phyloP scores from a whole-genome alignment of 2,888 invertebrate species.

The Papilio demoleus region DNA sequence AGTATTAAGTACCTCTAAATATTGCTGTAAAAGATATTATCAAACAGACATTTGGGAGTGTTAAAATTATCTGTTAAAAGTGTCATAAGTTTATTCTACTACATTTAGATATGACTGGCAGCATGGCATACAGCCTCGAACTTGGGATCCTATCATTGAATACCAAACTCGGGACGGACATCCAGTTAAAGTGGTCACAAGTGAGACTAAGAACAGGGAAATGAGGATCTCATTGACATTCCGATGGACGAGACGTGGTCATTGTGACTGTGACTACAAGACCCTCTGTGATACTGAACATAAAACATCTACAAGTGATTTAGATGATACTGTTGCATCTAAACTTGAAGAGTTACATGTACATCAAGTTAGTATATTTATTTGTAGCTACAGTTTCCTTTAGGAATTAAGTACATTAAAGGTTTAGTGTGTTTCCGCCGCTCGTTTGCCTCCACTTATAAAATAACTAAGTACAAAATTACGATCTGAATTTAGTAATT shows the following conservation, averaged over 20 bases:
- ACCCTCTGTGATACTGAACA: constrained; percentile 86
- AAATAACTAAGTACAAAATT: too few relatives aligned
- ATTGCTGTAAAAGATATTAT: too few relatives aligned
- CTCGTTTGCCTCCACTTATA: too few relatives aligned
- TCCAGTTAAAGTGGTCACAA: constrained; percentile 58
- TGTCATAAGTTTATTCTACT: too few relatives aligned
- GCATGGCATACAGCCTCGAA: constrained; percentile 94
- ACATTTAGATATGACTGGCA: constrained; percentile 91
- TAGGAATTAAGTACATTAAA: not conserved
- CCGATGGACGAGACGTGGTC: constrained; percentile 82
- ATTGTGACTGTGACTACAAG: constrained; percentile 86
- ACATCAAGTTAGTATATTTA: constrained; percentile 81
- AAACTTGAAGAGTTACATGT: constrained; percentile 90
- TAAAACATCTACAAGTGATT: constrained; percentile 47
- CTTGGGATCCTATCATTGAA: constrained; percentile 86
- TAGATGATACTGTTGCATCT: constrained; percentile 81
- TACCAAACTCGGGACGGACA: constrained; percentile 65
- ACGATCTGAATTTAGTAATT: too few relatives aligned
- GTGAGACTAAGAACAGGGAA: constrained; percentile 55
- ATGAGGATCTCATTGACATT: constrained; percentile 94
- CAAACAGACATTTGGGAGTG: too few relatives aligned
- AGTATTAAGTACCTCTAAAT: too few relatives aligned
- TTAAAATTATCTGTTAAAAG: too few relatives aligned
- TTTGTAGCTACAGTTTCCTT: too few relatives aligned
- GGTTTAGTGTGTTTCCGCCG: too few relatives aligned